Conservation (phyloP, 2,797 vertebrate genomes). For the Falco columbarius region DNA sequence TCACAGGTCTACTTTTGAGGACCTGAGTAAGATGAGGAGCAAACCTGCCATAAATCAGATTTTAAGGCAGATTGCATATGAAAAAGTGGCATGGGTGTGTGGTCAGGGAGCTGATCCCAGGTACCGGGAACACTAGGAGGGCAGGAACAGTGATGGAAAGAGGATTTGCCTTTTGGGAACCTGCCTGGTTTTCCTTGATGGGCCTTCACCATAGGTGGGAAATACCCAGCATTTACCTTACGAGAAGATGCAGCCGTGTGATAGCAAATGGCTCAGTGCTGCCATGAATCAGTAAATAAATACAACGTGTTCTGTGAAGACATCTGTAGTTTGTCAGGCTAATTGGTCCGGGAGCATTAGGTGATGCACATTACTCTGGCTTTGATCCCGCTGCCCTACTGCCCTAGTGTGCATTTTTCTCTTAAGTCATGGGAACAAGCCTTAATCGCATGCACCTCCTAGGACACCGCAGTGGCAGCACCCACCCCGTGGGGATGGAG, state of each 20-base stretch:
- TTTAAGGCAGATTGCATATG: background rate
- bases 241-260: background rate
- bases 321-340: conserved; percentile 46
- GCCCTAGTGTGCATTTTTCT: background rate
- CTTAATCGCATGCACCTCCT: background rate
- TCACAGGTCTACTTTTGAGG: background rate
- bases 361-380: background rate
- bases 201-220: background rate
- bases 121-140: background rate
- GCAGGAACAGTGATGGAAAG: background rate
- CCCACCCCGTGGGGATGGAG: background rate
- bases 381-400: background rate
- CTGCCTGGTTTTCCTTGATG: background rate
- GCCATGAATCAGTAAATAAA: conserved; percentile 54
- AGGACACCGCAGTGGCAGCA: background rate
- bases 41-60: background rate
- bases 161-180: background rate
- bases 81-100: background rate
- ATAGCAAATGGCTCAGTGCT: background rate
- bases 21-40: background rate
- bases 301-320: background rate
- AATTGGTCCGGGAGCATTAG: conserved; percentile 7
- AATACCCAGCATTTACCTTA: background rate
- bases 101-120: background rate
- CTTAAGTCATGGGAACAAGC: background rate